Conservation (phyloP, 1,140 invertebrate species). For the Macrotrachela quadricornifera region DNA sequence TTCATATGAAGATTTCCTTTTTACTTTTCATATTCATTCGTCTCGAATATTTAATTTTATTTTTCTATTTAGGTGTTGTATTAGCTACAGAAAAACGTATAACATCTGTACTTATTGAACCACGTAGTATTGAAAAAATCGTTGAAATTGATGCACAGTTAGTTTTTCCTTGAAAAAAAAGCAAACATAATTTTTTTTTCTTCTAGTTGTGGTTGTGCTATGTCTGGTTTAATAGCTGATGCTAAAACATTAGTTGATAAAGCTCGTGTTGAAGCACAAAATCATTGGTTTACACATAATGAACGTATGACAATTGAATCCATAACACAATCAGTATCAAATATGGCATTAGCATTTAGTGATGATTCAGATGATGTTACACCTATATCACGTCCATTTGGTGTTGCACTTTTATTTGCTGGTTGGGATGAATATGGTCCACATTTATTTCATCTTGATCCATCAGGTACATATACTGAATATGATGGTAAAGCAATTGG, state of each 20-base stretch:
- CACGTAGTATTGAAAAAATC: slow-evolving; percentile 88
- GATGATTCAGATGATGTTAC: slow-evolving; percentile 77
- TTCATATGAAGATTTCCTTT: too few species aligned
- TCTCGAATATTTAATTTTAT: too few species aligned
- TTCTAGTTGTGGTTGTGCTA: slow-evolving; percentile 51
- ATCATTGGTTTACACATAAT: slow-evolving; percentile 93
- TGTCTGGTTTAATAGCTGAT: slow-evolving; percentile 93
- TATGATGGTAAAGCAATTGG: slow-evolving; percentile 98
- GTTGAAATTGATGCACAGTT: slow-evolving; percentile 54
- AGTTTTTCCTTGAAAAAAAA: too few species aligned
- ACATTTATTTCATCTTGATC: slow-evolving; percentile 78
- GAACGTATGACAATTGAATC: slow-evolving; percentile 89
- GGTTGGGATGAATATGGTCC: slow-evolving; percentile 38
- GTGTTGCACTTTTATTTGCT: slow-evolving; percentile 56
- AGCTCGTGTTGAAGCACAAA: slow-evolving; percentile 74
- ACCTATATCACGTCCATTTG: slow-evolving; percentile 91
- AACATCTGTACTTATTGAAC: slow-evolving; percentile 82
- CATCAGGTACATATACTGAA: slow-evolving; percentile 82
- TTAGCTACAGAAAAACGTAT: slow-evolving; percentile 92
- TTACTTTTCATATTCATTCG: too few species aligned
- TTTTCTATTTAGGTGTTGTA: slow-evolving; percentile 46
- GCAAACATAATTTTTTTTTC: not conserved
- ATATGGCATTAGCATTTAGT: slow-evolving; percentile 91
- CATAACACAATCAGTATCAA: slow-evolving; percentile 88
- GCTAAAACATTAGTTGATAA: slow-evolving; percentile 77